These are phyloP conservation scores for Saccopteryx leptura DNA, from an alignment of 2,113 vertebrate genomes.

Conservation along the genomic window DNA sequence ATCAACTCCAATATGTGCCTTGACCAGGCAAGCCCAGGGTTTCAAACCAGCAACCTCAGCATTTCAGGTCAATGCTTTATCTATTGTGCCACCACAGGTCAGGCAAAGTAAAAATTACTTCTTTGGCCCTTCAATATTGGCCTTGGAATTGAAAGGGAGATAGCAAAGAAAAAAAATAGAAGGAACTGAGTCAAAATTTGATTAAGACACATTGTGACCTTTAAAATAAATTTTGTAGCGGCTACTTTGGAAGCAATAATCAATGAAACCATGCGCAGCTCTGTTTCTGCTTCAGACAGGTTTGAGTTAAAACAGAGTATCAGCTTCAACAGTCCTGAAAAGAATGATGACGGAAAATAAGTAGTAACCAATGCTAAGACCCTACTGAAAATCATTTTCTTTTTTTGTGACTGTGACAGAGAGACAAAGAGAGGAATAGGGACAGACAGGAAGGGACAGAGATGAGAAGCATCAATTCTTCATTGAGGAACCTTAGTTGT, in stretches of 20 bases:
- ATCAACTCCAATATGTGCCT: no score
- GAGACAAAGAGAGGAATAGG: no score
- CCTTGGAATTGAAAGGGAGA: neutral
- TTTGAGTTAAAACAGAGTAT: neutral
- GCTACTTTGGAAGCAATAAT: slow-evolving; percentile 35
- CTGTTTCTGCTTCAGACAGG: neutral
- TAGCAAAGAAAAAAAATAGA: neutral
- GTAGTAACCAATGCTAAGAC: neutral
- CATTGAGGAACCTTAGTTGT: no score
- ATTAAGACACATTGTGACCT: neutral
- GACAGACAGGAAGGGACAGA: no score
- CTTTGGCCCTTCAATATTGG: neutral
- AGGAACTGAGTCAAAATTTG: neutral
- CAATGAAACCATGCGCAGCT: neutral
- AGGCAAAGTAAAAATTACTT: neutral
- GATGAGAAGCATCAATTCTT: no score
- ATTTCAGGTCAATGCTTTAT: no score
- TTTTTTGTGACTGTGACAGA: no score
- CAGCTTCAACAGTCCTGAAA: neutral
- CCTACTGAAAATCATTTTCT: neutral
- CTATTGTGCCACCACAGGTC: no score
- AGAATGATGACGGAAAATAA: slow-evolving; percentile 15
- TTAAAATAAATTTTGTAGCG: neutral
- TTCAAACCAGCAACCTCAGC: no score
- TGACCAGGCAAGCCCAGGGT: no score